These are phyloP conservation scores for Irena cyanogastra DNA, from an alignment of 2,113 vertebrate genomes.

Conservation along the genomic window DNA sequence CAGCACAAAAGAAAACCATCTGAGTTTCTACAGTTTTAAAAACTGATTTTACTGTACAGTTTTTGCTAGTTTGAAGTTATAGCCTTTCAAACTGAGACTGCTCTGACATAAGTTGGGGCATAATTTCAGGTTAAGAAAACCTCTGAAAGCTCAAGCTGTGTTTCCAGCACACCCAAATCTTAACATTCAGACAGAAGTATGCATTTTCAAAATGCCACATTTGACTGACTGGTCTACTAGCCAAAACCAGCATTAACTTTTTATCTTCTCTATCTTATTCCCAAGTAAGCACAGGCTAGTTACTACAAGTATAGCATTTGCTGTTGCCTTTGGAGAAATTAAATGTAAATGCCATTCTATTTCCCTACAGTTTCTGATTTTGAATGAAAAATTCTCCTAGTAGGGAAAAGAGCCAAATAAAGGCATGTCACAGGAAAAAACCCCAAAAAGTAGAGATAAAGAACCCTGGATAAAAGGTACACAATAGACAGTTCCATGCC, in stretches of 20 bases:
- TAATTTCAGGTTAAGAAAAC: neutral
- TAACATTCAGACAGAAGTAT: neutral
- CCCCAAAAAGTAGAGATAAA: neutral
- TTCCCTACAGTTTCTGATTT: neutral
- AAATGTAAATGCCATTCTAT: neutral
- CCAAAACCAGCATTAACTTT: neutral
- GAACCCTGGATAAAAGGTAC: neutral
- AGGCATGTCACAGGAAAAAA: neutral
- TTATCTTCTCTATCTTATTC: neutral
- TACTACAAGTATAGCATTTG: neutral
- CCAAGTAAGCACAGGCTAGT: conserved; percentile 13
- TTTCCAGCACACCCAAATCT: neutral
- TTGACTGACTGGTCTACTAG: neutral
- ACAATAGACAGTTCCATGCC: neutral
- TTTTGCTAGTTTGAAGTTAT: neutral
- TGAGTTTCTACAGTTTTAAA: neutral
- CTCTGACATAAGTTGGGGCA: neutral
- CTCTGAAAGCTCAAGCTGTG: neutral
- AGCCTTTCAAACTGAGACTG: neutral
- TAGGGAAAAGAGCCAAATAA: neutral
- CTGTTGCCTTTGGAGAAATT: conserved; percentile 1
- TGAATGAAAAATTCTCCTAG: neutral
- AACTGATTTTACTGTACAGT: neutral
- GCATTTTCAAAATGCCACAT: neutral
- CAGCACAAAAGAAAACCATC: neutral